These are phyloP conservation scores for Hoplostethus atlanticus DNA, from an alignment of 2,797 vertebrate species.

Conservation along the genomic window DNA sequence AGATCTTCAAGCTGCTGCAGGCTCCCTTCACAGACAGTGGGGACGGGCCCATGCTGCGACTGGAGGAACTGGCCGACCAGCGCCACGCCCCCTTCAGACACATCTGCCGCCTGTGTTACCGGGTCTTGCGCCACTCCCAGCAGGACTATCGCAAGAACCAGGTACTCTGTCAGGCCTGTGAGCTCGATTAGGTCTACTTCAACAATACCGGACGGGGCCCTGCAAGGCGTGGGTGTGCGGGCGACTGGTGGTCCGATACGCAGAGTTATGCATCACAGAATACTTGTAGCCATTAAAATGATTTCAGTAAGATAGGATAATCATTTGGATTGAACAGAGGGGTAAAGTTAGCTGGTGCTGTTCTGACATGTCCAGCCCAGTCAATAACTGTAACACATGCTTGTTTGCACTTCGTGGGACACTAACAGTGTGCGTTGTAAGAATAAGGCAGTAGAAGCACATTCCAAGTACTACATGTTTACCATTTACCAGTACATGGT, in stretches of 20 bases:
- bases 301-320: neutral
- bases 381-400: neutral
- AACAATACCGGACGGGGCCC: neutral
- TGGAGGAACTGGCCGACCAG: constrained; percentile 98
- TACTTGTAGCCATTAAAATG: too few relatives aligned
- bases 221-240: too few relatives aligned
- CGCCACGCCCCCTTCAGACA: constrained; percentile 97
- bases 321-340: neutral
- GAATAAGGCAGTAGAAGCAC: neutral
- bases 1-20: constrained; percentile 99
- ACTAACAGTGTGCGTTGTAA: neutral
- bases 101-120: constrained; percentile 97
- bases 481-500: too few relatives aligned
- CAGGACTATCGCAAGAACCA: constrained; percentile 99
- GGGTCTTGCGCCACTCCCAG: constrained; percentile 96
- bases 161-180: constrained; percentile 74
- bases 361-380: neutral
- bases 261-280: too few relatives aligned
- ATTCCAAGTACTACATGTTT: too few relatives aligned
- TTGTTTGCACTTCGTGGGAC: too few relatives aligned
- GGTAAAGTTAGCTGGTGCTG: neutral
- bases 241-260: neutral
- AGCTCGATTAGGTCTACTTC: neutral
- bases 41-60: constrained; percentile 94
- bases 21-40: constrained; percentile 97